Conservation (phyloP, 1,140 invertebrate genomes). For the Aphaenogaster floridana region DNA sequence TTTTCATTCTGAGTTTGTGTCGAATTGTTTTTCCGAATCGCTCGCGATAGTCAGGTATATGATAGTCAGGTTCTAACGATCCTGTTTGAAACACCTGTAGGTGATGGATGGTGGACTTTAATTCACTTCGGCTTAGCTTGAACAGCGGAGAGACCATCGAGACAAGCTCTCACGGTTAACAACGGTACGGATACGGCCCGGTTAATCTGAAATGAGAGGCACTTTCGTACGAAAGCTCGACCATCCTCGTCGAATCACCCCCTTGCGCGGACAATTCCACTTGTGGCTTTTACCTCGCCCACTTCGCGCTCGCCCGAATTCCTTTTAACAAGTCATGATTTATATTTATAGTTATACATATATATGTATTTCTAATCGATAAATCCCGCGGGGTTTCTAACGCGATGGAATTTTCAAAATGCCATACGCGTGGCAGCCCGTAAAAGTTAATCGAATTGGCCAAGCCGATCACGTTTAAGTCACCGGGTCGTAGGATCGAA, state of each 20-base stretch:
- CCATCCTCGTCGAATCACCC: constrained; percentile 8
- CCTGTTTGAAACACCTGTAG: constrained; percentile 72
- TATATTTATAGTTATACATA: neutral
- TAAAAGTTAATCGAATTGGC: constrained; percentile 42
- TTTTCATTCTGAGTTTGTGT: neutral
- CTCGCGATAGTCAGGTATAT: constrained; percentile 32
- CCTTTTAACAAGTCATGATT: neutral
- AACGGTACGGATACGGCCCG: constrained; percentile 63
- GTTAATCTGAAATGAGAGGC: constrained; percentile 75
- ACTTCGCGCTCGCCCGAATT: constrained; percentile 42
- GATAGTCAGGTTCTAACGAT: neutral
- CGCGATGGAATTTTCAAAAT: neutral
- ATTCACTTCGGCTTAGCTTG: constrained; percentile 76
- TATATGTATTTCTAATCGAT: neutral
- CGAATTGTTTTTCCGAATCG: neutral
- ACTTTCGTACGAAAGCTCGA: constrained; percentile 73
- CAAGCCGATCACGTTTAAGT: constrained; percentile 40
- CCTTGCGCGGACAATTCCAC: constrained; percentile 42
- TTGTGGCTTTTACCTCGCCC: constrained; percentile 52
- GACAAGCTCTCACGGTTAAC: constrained; percentile 72
- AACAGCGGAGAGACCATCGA: constrained; percentile 54
- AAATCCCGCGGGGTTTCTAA: neutral
- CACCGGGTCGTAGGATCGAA: constrained; percentile 56
- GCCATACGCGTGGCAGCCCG: neutral
- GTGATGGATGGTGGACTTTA: constrained; percentile 77